Evolutionary conservation across 2,113 vertebrate genomes (phyloP).

Genomic region (Mixornis gularis): DNA sequence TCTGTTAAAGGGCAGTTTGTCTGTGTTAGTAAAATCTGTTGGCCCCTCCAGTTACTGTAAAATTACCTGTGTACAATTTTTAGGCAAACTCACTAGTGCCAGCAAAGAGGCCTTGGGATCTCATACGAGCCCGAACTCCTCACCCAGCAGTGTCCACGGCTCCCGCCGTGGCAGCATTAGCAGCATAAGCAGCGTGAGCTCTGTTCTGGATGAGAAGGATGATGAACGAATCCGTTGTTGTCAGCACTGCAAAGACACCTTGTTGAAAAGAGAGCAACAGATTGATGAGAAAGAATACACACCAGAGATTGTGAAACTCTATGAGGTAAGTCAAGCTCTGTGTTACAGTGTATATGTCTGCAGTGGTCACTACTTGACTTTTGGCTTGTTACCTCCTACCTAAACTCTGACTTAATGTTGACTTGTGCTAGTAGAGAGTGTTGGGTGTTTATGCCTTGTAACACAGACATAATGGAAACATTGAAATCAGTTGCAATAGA

Average conservation of each 20-base stretch:
- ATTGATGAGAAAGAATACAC: constrained; percentile 86
- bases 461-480: background rate
- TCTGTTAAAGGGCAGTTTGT: background rate
- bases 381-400: background rate
- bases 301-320: constrained; percentile 87
- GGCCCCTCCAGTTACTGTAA: background rate
- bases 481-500: background rate
- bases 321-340: constrained; percentile 77
- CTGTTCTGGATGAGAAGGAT: constrained; percentile 90
- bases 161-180: constrained; percentile 88
- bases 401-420: background rate
- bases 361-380: background rate
- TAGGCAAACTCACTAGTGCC: constrained; percentile 89
- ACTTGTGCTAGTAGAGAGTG: background rate
- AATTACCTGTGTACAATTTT: background rate
- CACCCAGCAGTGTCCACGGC: constrained; percentile 74
- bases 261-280: constrained; percentile 88
- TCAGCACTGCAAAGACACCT: constrained; percentile 87
- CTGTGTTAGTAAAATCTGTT: background rate
- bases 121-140: constrained; percentile 78
- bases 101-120: constrained; percentile 83
- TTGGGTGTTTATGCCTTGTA: background rate
- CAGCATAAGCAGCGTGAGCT: constrained; percentile 90
- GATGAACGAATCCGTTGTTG: constrained; percentile 94
- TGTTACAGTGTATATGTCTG: background rate